Percentiles rank a stretch among this genome's conserved stretches.
phyloP scores from a whole-genome alignment of 2,797 vertebrate genomes.

The Pogonophryne albipinna region DNA sequence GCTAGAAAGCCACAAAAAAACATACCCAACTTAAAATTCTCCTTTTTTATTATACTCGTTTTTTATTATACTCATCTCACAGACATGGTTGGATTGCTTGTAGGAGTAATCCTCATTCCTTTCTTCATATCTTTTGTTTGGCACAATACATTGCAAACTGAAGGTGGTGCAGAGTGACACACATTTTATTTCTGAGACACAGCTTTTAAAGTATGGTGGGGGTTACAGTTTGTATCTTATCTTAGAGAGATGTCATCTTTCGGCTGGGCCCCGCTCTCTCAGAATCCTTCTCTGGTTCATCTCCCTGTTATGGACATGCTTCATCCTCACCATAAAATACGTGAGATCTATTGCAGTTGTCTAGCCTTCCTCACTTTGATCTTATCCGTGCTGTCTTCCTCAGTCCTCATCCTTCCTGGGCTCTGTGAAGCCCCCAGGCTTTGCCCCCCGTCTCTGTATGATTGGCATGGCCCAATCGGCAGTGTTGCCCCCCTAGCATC shows the following conservation, averaged over 20 bases:
- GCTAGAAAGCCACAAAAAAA: neutral
- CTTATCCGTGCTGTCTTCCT: slow-evolving; percentile 30
- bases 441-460: slow-evolving; percentile 24
- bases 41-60: neutral
- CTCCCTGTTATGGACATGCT: slow-evolving; percentile 13
- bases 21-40: neutral
- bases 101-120: neutral
- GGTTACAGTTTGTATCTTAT: neutral
- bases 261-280: neutral
- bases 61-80: neutral
- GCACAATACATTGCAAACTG: neutral
- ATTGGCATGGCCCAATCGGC: slow-evolving; percentile 47
- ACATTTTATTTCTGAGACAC: neutral
- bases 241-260: neutral
- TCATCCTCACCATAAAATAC: slow-evolving; percentile 15
- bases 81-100: neutral
- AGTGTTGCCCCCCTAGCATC: slow-evolving; percentile 37
- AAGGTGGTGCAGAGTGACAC: neutral
- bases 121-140: neutral
- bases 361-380: slow-evolving; percentile 21
- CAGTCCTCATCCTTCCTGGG: slow-evolving; percentile 31
- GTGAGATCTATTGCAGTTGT: slow-evolving; percentile 10
- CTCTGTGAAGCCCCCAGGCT: slow-evolving; percentile 35
- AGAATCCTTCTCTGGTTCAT: neutral
- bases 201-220: neutral